Evolutionary conservation across 2,888 invertebrate genomes (phyloP), one percentile per base, ranked within the genome.

Genomic region (Microplitis deprimator): DNA sequence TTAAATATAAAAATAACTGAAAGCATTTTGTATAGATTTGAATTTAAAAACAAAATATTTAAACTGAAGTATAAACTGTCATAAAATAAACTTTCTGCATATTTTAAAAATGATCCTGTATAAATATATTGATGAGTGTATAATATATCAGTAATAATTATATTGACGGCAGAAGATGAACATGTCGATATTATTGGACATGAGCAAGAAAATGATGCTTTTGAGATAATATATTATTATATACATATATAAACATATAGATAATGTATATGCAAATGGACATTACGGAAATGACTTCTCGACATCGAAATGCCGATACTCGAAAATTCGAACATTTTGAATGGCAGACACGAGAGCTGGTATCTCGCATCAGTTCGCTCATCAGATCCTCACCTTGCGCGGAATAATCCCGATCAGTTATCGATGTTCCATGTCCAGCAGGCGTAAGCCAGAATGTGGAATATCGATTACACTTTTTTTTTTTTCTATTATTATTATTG

Each of bases 271-370:
- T 67, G 39, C 73, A 73, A 16, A 73, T 67, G 73, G 67, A 80
- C 80, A 76, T 80, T 73, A 76, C 77, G 78, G 75, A 77, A 80
- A 80, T 75, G 80, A 80, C 77, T 77, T 78, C 74, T 73, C 77
- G 79, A 80, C 79, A 81, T 81, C 77, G 77, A 76, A 76, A 77
- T 80, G 79, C 76, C 79, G 79, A 81, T 80, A 81, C 78, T 79
- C 64, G 50, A 50, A 50, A 50, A 71, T 64, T 50, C 29, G 50
- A 41, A 71, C 20, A 76, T 71, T 76, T 71, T 60, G 76, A 76
- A 65, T 76, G 71, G 64, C 76, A 71, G 65, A 59, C n/a, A 39
- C 68, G 40, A 68, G 41, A 13, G 16, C n/a, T 17, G 6, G 50
- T 40, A 39, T 64, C 60, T 71, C 64, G 69, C 69, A 75, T 75